A percentile compares a stretch with the other conserved stretches of the same genome.
Conservation (phyloP, 2,888 invertebrate genomes). For the Drosophila phalerata region DNA sequence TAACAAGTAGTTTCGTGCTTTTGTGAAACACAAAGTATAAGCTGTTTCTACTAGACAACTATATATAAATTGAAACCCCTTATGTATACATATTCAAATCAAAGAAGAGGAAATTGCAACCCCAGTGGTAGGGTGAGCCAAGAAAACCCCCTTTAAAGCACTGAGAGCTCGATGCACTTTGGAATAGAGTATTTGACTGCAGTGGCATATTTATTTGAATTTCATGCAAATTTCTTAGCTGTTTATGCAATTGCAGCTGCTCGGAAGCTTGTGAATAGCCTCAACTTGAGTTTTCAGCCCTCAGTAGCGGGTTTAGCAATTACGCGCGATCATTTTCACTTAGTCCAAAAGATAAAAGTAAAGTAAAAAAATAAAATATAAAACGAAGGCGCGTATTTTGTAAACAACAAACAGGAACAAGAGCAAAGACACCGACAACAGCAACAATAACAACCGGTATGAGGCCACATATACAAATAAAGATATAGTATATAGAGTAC, state of each 20-base stretch:
- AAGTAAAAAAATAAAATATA: constrained; percentile 23
- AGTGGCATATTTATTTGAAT: constrained; percentile 84
- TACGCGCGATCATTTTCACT: constrained; percentile 58
- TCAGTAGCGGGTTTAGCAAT: constrained; percentile 24
- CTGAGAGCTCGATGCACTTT: constrained; percentile 51
- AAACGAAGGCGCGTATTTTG: constrained; percentile 61
- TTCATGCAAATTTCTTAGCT: constrained; percentile 83
- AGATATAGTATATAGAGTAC: constrained; percentile 21
- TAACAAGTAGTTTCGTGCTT: neutral
- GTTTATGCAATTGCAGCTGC: constrained; percentile 50
- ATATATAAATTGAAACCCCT: neutral
- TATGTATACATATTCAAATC: constrained; percentile 5
- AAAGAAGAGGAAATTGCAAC: constrained; percentile 16
- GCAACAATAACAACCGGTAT: constrained; percentile 52
- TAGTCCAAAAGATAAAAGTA: constrained; percentile 20
- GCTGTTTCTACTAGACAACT: neutral
- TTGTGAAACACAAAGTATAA: neutral
- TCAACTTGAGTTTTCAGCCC: constrained; percentile 34
- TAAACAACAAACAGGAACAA: constrained; percentile 70
- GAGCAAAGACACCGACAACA: constrained; percentile 39
- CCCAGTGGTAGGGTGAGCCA: constrained; percentile 16
- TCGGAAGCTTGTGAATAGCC: constrained; percentile 12
- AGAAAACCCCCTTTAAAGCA: constrained; percentile 22
- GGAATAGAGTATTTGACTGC: constrained; percentile 49
- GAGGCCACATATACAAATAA: constrained; percentile 14